These are phyloP conservation scores for Gryllus longicercus DNA, from an alignment of 2,888 invertebrate species.

Conservation along the genomic window DNA sequence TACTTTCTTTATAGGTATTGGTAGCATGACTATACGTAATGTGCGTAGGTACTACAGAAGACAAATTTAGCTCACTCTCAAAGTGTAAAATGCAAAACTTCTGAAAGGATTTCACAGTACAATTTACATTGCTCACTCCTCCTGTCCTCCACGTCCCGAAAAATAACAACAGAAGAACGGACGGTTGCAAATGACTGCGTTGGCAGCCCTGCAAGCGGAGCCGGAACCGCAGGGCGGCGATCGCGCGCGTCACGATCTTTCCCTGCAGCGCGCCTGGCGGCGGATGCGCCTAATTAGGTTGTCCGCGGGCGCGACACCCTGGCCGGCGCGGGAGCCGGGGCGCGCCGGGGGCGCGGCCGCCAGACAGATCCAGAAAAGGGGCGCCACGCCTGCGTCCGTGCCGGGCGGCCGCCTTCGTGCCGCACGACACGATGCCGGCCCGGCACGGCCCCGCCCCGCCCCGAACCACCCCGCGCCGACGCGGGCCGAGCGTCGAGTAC, in stretches of 20 bases:
- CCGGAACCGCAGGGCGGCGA: not conserved
- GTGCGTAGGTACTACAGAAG: too few species aligned
- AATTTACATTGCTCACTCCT: too few species aligned
- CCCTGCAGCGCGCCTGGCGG: not conserved
- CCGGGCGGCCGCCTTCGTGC: not conserved
- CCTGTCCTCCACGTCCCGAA: too few species aligned
- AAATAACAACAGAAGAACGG: too few species aligned
- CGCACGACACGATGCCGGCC: not conserved
- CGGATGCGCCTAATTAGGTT: not conserved
- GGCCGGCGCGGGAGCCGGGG: not conserved
- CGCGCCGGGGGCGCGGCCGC: not conserved
- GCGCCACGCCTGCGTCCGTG: not conserved
- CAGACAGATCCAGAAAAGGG: not conserved
- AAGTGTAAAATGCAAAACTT: too few species aligned
- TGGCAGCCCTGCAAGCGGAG: not conserved
- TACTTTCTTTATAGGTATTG: too few species aligned
- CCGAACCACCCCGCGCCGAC: too few species aligned
- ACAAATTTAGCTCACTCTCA: too few species aligned
- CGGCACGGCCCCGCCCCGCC: not conserved
- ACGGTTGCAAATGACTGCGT: not conserved
- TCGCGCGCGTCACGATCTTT: not conserved
- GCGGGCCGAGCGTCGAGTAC: too few species aligned
- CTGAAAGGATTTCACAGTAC: too few species aligned
- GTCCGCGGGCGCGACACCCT: constrained; percentile 2
- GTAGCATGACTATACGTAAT: too few species aligned